Evolutionary conservation across 2,113 vertebrate species (phyloP), one percentile per base, ranked within the genome.

Genomic region (Heteronetta atricapilla): DNA sequence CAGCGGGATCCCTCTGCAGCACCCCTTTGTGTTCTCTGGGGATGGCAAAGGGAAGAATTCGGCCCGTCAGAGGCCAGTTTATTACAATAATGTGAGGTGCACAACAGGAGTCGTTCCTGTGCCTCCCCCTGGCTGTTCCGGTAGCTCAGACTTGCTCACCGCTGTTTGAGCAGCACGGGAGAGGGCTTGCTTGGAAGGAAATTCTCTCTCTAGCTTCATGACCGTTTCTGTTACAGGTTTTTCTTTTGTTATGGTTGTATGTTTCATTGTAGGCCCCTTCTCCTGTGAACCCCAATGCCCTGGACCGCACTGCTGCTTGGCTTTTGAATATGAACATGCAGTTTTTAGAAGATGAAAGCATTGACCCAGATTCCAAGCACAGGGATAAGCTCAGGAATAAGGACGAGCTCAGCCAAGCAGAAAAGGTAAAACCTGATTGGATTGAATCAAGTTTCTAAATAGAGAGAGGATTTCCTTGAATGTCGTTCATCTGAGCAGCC

Each of bases 221-320:
- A 95, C 81, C 96, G 69, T 96, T 95, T 94, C 70, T 88, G 89
- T 95, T 96, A 58, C 96, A 92, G 87, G 92, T 88, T 95, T 95
- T 96, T 90, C 96, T 96, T 92, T 94, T 95, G 96, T 97, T 94
- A 94, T 92, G 97, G 96, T 97, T 98, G 95, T 99, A 97, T 98
- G 98, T 98, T 98, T 99, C 98, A 94, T 98, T 98, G 97, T 98
- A 99, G 99, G 99, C 99, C 98, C 99, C 99, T 97, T 99, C 99
- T 97, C 99, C 99, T 84, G 99, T 99, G 98, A 99, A 99, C 97
- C 99, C 99, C 98, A 99, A 98, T 98, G 99, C 99, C 97, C 97
- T 99, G 99, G 99, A 99, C 98, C 99, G 99, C 98, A 99, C 99
- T 79, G 99, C 99, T 85, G 99, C 99, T 97, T 99, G 99, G 99